Evolutionary conservation across 2,888 invertebrate genomes (phyloP).

Genomic region (Carterocephalus palaemon): DNA sequence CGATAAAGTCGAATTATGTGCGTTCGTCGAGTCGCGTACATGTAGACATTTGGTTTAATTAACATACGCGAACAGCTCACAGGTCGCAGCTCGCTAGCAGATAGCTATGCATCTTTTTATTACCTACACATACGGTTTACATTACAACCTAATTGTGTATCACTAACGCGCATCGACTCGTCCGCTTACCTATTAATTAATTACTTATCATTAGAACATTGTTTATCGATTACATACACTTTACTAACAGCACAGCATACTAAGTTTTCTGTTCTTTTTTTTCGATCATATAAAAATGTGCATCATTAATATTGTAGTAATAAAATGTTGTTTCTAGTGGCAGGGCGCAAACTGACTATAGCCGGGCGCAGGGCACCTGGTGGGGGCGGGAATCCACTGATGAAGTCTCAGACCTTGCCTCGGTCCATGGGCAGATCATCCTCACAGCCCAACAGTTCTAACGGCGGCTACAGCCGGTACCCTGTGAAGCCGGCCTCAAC

Average conservation of each 20-base stretch:
- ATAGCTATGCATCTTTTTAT: too few relatives aligned
- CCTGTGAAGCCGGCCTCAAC: constrained; percentile 86
- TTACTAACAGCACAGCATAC: constrained; percentile 2
- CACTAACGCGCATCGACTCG: neutral
- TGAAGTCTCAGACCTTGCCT: constrained; percentile 92
- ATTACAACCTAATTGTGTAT: constrained; percentile 9
- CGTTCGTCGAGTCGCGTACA: too few relatives aligned
- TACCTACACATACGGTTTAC: too few relatives aligned
- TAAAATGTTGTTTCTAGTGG: constrained; percentile 78
- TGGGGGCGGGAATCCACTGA: constrained; percentile 81
- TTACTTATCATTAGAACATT: constrained; percentile 5
- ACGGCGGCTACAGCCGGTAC: constrained; percentile 63
- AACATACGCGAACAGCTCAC: too few relatives aligned
- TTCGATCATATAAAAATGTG: neutral
- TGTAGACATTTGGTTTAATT: too few relatives aligned
- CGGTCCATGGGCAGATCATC: constrained; percentile 87
- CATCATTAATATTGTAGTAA: too few relatives aligned
- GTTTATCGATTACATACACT: neutral
- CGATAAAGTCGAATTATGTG: too few relatives aligned
- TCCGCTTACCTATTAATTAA: constrained; percentile 15
- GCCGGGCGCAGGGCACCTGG: constrained; percentile 84
- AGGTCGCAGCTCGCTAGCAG: too few relatives aligned
- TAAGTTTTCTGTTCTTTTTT: too few relatives aligned
- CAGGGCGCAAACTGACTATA: constrained; percentile 88
- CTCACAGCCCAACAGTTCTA: constrained; percentile 76